phyloP scores from a whole-genome alignment of 2,888 invertebrate genomes.

The Neocrepidodera transversa region DNA sequence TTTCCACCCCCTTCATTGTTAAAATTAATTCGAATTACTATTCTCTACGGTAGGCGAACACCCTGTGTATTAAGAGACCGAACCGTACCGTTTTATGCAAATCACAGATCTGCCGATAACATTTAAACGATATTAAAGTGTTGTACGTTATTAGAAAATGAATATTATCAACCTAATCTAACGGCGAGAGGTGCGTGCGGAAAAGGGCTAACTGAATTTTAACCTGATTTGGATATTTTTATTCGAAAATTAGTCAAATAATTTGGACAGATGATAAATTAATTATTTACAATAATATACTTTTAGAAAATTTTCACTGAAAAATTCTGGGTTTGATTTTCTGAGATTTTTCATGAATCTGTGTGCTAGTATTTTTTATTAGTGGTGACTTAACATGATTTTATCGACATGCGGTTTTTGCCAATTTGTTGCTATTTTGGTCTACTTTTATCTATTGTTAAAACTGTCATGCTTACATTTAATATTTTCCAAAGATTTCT shows the following conservation, averaged over 20 bases:
- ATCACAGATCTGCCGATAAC: constrained; percentile 24
- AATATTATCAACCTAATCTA: neutral
- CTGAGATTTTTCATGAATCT: too few relatives aligned
- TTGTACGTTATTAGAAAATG: neutral
- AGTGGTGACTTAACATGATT: too few relatives aligned
- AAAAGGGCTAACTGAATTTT: neutral
- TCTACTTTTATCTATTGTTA: too few relatives aligned
- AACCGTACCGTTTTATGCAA: constrained; percentile 36
- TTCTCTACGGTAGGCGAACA: constrained; percentile 29
- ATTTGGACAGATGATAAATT: neutral
- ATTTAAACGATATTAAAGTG: neutral
- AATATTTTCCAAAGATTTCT: too few relatives aligned
- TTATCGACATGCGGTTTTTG: too few relatives aligned
- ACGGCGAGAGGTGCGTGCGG: neutral
- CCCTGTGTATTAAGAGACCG: constrained; percentile 10
- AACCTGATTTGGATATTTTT: neutral
- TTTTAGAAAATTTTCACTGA: too few relatives aligned
- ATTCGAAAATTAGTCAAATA: neutral
- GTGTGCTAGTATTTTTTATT: too few relatives aligned
- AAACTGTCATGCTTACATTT: too few relatives aligned
- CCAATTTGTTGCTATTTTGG: too few relatives aligned
- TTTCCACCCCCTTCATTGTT: constrained; percentile 28
- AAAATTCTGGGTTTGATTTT: too few relatives aligned
- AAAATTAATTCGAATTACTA: constrained; percentile 31
- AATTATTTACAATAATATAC: too few relatives aligned